Base-by-base conservation (phyloP, 2,797 vertebrate genomes). In the Mastacembelus armatus region DNA sequence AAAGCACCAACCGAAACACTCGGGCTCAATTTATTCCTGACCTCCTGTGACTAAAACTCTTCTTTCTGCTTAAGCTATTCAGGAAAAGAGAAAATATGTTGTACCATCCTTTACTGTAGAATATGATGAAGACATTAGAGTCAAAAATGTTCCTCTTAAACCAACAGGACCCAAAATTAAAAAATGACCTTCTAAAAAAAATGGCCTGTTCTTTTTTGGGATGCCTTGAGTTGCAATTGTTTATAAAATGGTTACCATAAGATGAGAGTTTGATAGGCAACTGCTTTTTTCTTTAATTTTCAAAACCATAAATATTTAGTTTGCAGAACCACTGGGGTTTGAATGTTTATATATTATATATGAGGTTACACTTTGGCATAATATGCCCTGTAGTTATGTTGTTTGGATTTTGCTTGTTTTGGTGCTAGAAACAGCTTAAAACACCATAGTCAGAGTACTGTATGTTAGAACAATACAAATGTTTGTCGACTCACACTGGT, bases 41-140 rank as follows among this genome's bases (percentile, higher is more conserved):
- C 50, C 45, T 55, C 56, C 38, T 56, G 35, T 42, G 71, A 48
- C 58, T 49, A 12, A 66, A 5, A 59, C 32, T 57, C 47, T 63
- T 59, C 52, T 74, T n/a, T n/a, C 8, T 74, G 54, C 71, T 84
- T 49, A 5, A 19, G 19, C 49, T 63, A 62, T 55, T 70, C 74
- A 66, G 69, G 60, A 77, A 68, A 86, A 62, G 64, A 79, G 55
- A 71, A 71, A 47, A 66, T 69, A 26, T 68, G 50, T 74, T 26
- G 77, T 81, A 33, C n/a, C 68, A 59, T 74, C 71, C 67, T 60
- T 59, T 81, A 75, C 18, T 56, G 58, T 63, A 77, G 62, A 73
- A 83, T 88, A 88, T 77, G 36, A 76, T 80, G 85, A 86, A 82
- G 35, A 29, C 60, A 87, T 90, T 81, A 87, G 50, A 38, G 59